Evolutionary conservation across 2,797 vertebrate genomes (phyloP).

Genomic region (Sardinella longiceps): DNA sequence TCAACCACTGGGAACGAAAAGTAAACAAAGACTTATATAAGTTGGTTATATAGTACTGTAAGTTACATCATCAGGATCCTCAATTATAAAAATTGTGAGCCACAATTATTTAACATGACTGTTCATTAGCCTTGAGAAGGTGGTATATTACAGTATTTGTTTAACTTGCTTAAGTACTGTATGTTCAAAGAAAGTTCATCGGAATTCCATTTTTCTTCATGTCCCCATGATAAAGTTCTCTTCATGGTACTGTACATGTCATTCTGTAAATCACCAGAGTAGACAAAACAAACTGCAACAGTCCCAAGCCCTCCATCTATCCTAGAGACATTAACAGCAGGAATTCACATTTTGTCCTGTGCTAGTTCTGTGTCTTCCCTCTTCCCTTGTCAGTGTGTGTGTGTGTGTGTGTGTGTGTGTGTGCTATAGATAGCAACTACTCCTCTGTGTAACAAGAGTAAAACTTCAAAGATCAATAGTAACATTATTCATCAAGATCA

Average conservation of each 20-base stretch:
- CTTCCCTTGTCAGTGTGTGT: neutral
- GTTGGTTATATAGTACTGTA: too few relatives aligned
- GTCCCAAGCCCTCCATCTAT: neutral
- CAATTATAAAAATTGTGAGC: too few relatives aligned
- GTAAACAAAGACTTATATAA: neutral
- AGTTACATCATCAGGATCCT: too few relatives aligned
- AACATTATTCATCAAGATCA: neutral
- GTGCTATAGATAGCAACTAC: neutral
- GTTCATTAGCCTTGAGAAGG: too few relatives aligned
- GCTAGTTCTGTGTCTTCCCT: neutral
- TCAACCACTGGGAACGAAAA: neutral
- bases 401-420: neutral
- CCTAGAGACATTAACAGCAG: neutral
- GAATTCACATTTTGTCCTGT: neutral
- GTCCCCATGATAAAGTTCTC: too few relatives aligned
- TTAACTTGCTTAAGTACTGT: too few relatives aligned
- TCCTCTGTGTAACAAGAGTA: neutral
- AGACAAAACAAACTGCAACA: neutral
- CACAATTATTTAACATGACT: too few relatives aligned
- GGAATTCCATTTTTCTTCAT: too few relatives aligned
- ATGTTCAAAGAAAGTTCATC: too few relatives aligned
- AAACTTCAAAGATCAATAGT: neutral
- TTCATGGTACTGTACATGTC: too few relatives aligned
- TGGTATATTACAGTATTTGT: too few relatives aligned
- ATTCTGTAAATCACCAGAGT: too few relatives aligned